Conservation (phyloP, 2,888 invertebrate genomes). For the Caenorhabditis afra region DNA sequence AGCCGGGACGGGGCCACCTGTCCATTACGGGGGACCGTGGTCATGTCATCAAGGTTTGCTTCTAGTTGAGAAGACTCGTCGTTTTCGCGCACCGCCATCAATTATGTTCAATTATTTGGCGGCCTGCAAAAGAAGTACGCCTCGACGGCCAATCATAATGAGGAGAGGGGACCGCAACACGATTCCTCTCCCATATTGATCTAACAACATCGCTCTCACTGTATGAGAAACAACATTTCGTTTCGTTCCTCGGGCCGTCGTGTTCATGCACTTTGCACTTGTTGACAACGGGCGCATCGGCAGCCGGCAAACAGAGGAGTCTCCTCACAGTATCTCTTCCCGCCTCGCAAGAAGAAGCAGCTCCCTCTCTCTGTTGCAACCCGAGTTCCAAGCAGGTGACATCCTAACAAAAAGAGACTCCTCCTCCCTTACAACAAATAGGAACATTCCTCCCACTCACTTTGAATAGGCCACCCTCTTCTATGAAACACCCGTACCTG, state of each 20-base stretch:
- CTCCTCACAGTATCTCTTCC: constrained; percentile 45
- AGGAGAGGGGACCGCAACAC: constrained; percentile 26
- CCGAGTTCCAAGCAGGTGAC: not conserved
- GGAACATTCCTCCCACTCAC: too few species aligned
- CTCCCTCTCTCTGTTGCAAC: constrained; percentile 1
- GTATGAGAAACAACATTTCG: constrained; percentile 30
- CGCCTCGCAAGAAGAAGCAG: not conserved
- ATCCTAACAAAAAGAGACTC: too few species aligned
- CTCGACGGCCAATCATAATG: constrained; percentile 54
- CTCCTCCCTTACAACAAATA: too few species aligned
- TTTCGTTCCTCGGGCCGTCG: constrained; percentile 12
- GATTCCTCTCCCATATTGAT: constrained; percentile 23
- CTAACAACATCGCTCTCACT: constrained; percentile 10
- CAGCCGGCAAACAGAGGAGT: constrained; percentile 34
- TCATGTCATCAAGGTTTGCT: constrained; percentile 17
- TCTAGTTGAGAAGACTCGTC: constrained; percentile 1
- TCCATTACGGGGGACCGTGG: constrained; percentile 35
- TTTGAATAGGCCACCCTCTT: not conserved
- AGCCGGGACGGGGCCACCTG: constrained; percentile 47
- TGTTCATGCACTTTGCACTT: constrained; percentile 61
- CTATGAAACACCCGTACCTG: constrained; percentile 7
- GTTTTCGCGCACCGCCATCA: constrained; percentile 39
- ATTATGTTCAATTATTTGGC: constrained; percentile 57
- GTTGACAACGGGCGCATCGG: constrained; percentile 45
- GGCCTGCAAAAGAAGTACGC: constrained; percentile 43